Conservation (phyloP, 1,140 invertebrate species). For the Macrosteles quadrilineatus region DNA sequence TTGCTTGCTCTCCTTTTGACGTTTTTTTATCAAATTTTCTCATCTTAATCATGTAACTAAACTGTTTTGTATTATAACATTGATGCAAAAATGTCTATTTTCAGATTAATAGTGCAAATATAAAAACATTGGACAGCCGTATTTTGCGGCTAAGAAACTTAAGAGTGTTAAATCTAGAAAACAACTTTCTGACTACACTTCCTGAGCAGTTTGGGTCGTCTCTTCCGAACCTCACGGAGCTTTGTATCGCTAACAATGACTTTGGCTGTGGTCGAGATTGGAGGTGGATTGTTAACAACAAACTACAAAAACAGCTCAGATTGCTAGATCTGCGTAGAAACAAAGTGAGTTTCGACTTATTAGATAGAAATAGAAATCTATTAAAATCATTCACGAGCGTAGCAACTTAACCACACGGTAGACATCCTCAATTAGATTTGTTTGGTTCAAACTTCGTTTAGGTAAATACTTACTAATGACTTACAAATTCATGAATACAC, state of each 20-base stretch:
- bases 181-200: conserved; percentile 72
- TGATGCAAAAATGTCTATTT: no score
- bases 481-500: no score
- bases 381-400: no score
- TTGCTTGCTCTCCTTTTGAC: no score
- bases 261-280: conserved; percentile 60
- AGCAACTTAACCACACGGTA: no score
- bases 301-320: conserved; percentile 54
- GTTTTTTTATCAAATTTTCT: no score
- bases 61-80: no score
- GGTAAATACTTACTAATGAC: no score
- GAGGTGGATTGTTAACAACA: conserved; percentile 62
- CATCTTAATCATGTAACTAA: no score
- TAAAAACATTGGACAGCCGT: conserved; percentile 65
- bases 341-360: conserved; percentile 55
- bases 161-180: conserved; percentile 69
- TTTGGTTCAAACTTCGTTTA: no score
- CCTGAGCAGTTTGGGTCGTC: conserved; percentile 67
- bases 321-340: conserved; percentile 66
- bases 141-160: conserved; percentile 66
- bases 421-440: no score
- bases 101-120: conserved; percentile 58
- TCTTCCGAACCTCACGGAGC: conserved; percentile 62
- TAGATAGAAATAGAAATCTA: no score
- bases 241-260: conserved; percentile 71